A percentile compares a stretch with the other conserved stretches of the same genome.
phyloP scores from a whole-genome alignment of 2,797 vertebrate species.

The Salarias fasciatus region DNA sequence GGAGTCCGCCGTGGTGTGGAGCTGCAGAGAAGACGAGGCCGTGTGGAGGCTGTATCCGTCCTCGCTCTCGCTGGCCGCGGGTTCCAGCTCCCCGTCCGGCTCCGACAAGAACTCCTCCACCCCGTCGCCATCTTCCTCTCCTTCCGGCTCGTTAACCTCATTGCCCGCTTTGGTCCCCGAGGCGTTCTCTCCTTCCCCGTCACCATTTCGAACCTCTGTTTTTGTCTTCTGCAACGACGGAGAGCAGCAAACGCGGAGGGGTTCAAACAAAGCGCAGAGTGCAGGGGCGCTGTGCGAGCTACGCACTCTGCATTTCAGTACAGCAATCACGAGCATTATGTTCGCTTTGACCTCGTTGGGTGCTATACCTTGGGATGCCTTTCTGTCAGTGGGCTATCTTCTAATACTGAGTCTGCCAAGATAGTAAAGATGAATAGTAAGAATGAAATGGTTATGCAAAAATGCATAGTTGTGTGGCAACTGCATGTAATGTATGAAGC shows the following conservation, averaged over 20 bases:
- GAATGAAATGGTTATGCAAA: constrained; percentile 48
- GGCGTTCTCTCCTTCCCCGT: constrained; percentile 83
- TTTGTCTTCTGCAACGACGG: constrained; percentile 81
- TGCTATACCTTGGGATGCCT: constrained; percentile 74
- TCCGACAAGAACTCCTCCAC: constrained; percentile 92
- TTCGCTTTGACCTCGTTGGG: constrained; percentile 37
- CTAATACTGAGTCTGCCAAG: constrained; percentile 69
- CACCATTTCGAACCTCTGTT: constrained; percentile 84
- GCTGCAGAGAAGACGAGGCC: constrained; percentile 90
- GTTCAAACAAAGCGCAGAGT: constrained; percentile 10
- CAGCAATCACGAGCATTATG: constrained; percentile 30
- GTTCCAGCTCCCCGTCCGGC: constrained; percentile 92
- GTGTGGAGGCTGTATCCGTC: constrained; percentile 96
- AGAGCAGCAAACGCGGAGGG: constrained; percentile 18
- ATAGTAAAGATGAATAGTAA: constrained; percentile 55
- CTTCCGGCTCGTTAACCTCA: constrained; percentile 85
- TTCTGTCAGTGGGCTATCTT: constrained; percentile 68
- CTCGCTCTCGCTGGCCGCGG: constrained; percentile 94
- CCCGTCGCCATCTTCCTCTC: constrained; percentile 90
- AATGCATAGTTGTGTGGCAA: constrained; percentile 36
- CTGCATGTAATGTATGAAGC: constrained; percentile 22
- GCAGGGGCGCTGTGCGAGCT: constrained; percentile 15
- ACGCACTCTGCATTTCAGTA: constrained; percentile 23
- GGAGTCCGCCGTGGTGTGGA: constrained; percentile 92
- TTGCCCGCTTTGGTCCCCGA: constrained; percentile 81